Evolutionary conservation across 2,113 vertebrate species (phyloP).

Genomic region (Cairina moschata): DNA sequence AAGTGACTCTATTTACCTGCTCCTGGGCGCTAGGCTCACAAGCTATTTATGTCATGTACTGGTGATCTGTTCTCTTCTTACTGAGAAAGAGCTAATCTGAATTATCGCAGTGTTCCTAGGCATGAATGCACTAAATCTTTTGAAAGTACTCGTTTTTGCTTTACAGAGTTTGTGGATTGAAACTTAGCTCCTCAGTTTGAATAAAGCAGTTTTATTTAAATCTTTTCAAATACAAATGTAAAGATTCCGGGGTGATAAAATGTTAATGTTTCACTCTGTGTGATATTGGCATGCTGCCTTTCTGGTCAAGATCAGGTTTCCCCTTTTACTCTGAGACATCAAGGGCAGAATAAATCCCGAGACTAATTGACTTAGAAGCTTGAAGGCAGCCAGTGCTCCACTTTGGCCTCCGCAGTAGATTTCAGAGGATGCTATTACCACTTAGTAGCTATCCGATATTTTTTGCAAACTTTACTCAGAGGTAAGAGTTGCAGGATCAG

Average conservation of each 20-base stretch:
- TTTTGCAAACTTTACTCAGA: background rate
- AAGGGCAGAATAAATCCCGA: constrained; percentile 14
- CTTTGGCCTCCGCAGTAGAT: background rate
- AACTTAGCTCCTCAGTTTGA: background rate
- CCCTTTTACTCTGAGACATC: background rate
- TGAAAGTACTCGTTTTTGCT: background rate
- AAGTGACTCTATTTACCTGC: background rate
- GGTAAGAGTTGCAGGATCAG: no score
- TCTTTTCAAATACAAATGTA: background rate
- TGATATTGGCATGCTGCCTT: background rate
- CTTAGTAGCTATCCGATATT: background rate
- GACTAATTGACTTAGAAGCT: background rate
- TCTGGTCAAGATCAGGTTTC: background rate
- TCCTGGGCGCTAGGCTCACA: background rate
- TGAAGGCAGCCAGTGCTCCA: background rate
- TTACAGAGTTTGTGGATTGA: background rate
- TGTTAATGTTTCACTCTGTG: background rate
- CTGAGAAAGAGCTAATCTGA: background rate
- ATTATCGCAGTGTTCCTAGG: background rate
- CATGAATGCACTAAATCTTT: background rate
- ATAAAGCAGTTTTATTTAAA: background rate
- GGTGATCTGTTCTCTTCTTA: background rate
- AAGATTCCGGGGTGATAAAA: background rate
- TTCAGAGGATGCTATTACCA: background rate
- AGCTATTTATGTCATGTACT: background rate